Base-by-base conservation (phyloP, 2,113 vertebrate species). In the Oncorhynchus nerka region DNA sequence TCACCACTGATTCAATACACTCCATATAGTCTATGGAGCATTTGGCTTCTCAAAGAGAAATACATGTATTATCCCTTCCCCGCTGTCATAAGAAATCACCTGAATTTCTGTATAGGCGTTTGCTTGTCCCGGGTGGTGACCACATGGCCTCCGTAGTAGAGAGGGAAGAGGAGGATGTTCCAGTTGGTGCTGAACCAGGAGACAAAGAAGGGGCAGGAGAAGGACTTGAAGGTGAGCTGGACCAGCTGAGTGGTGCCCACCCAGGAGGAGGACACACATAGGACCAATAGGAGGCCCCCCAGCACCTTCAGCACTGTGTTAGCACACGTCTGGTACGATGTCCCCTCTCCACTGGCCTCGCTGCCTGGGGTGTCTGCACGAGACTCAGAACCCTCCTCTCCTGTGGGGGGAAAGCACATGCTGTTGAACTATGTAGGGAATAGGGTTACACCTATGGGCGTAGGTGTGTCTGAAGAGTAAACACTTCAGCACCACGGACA, bases 141-240 rank as follows among this genome's bases (percentile, higher is more conserved):
- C 81, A 98, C 91, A 71, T 98, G 96, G 76, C 95, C 96, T 0
- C 96, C 97, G 89, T 99, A 99, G 94, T 99, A 99, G 87, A 99
- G 93, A 49, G 98, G 97, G 72, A 99, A 99, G 92, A 97, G 95
- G 92, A 99, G 94, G 91, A 99, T 97, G 92, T 99, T 99, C 98
- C 98, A 99, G 92, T 98, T 99, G 93, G 97, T 98, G 90, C 97
- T 98, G 94, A 99, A 99, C 97, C 98, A 99, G 85, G 97, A 98
- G 92, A 99, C 96, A 94, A 99, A 99, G 94, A 99, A 98, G 66
- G 98, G 97, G 83, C 97, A 99, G 91, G 98, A 97, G 92, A 99
- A 99, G 79, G 97, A 98, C 93, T 97, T 96, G 88, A 96, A 99
- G 12, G 97, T 97, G 87, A 98, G 95, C 92, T 98, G 97, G 80